These are phyloP conservation scores for Catocala sponsa DNA, from an alignment of 2,888 invertebrate genomes.

Conservation along the genomic window DNA sequence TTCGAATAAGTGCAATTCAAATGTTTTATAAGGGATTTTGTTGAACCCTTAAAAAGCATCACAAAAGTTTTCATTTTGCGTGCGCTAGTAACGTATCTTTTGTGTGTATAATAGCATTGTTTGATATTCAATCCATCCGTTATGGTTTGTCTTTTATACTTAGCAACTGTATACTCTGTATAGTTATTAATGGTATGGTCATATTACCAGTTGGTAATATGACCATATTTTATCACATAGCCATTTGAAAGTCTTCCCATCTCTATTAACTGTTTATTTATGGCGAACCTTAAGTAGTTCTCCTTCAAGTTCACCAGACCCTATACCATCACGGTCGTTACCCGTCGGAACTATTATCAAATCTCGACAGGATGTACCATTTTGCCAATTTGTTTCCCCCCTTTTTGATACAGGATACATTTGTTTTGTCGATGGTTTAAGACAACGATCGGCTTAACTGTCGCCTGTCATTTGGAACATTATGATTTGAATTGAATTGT, in stretches of 20 bases:
- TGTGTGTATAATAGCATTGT: no score
- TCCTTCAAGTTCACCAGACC: conserved; percentile 30
- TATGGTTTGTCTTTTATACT: no score
- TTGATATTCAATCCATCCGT: no score
- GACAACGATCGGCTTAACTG: conserved; percentile 41
- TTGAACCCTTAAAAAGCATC: no score
- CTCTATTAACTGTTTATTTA: background rate
- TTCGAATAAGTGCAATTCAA: no score
- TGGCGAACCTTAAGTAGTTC: conserved; percentile 20
- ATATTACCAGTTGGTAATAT: no score
- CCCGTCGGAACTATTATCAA: conserved; percentile 50
- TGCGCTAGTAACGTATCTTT: no score
- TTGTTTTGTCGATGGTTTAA: conserved; percentile 62
- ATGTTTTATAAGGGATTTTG: no score
- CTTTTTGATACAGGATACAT: conserved; percentile 75
- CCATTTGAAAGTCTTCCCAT: background rate
- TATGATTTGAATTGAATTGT: conserved; percentile 23
- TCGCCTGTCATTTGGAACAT: conserved; percentile 28
- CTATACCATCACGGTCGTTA: conserved; percentile 31
- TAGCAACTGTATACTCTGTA: no score
- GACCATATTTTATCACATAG: no score
- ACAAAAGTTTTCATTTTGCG: no score
- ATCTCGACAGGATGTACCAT: conserved; percentile 74
- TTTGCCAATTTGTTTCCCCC: conserved; percentile 78
- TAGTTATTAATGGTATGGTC: no score